A percentile compares a stretch with the other conserved stretches of the same genome.
Conservation (phyloP, 1,140 invertebrate genomes). For the Drosophila truncata region DNA sequence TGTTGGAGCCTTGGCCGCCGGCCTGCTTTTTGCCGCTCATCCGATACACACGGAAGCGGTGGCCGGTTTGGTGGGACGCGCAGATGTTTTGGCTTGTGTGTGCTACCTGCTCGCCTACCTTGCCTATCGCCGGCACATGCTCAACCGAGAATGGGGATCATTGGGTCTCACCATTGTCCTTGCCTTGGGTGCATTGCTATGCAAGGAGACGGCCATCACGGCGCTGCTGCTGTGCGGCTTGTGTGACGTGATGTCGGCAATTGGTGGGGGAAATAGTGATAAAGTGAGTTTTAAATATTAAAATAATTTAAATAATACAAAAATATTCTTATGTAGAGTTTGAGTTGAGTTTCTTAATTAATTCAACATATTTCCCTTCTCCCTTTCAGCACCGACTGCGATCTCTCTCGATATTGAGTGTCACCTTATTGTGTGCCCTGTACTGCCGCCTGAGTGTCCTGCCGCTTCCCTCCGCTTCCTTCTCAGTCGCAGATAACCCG, state of each 20-base stretch:
- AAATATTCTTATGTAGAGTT: too few relatives aligned
- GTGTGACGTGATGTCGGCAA: conserved; percentile 88
- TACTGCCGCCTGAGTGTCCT: conserved; percentile 88
- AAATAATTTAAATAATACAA: neutral
- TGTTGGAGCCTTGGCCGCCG: conserved; percentile 90
- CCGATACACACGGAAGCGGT: conserved; percentile 98
- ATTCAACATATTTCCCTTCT: neutral
- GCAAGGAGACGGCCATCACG: conserved; percentile 96
- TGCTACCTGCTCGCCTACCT: conserved; percentile 95
- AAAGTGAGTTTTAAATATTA: conserved; percentile 43
- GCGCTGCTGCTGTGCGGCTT: conserved; percentile 94
- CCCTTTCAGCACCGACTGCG: conserved; percentile 88
- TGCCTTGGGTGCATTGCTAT: conserved; percentile 90
- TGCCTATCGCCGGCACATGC: conserved; percentile 89
- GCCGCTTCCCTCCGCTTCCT: conserved; percentile 89
- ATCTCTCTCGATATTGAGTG: conserved; percentile 88
- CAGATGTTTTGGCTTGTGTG: conserved; percentile 96
- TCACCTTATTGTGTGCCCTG: conserved; percentile 87
- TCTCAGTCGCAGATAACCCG: conserved; percentile 95
- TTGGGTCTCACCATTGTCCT: conserved; percentile 87
- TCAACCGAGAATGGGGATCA: conserved; percentile 87
- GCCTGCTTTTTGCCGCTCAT: conserved; percentile 96
- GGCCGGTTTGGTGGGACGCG: conserved; percentile 96
- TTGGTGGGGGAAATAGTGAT: conserved; percentile 33
- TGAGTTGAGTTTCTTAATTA: neutral